Conservation (phyloP, 2,797 vertebrate genomes). For the Myotis findleyi region DNA sequence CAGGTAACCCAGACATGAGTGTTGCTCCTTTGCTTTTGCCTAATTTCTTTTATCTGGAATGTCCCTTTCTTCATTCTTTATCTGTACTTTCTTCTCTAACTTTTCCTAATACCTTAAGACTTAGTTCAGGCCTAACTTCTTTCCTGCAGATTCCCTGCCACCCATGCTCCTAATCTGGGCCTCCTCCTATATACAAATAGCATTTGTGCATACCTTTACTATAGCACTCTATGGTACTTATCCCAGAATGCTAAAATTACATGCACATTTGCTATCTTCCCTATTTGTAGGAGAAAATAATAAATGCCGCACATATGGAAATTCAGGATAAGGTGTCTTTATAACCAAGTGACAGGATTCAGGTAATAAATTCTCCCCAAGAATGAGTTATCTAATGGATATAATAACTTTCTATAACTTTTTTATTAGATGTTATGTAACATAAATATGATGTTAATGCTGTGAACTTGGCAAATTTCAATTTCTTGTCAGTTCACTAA, state of each 20-base stretch:
- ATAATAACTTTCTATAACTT: neutral
- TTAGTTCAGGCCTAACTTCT: neutral
- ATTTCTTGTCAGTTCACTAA: neutral
- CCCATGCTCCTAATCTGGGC: neutral
- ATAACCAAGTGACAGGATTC: neutral
- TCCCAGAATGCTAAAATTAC: neutral
- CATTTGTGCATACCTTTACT: neutral
- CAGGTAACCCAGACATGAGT: neutral
- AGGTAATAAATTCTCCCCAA: neutral
- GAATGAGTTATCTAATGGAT: neutral
- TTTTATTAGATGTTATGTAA: constrained; percentile 13
- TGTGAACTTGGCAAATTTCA: neutral
- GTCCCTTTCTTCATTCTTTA: neutral
- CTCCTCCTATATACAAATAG: neutral
- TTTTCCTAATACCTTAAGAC: neutral
- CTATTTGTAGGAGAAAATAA: neutral
- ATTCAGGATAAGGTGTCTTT: neutral
- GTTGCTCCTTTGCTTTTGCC: neutral
- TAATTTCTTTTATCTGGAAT: neutral
- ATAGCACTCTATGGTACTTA: neutral
- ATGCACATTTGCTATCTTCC: neutral
- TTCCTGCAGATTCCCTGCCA: neutral
- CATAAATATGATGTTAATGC: neutral
- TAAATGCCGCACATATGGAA: neutral
- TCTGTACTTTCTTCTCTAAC: neutral